Conservation (phyloP, 53 echinoderm and acorn worm species). For the Temnopleurus reevesii region DNA sequence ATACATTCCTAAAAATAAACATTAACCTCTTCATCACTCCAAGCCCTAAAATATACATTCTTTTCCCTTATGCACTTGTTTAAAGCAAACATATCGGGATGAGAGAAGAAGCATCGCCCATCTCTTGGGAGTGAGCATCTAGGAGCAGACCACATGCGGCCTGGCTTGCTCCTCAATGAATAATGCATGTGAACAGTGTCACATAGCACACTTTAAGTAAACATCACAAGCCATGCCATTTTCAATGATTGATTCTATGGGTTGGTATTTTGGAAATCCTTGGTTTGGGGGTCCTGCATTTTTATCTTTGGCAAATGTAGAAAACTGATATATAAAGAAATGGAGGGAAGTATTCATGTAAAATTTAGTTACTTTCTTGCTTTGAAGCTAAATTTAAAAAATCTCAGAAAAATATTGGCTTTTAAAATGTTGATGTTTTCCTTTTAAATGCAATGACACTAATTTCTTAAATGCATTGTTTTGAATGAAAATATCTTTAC, state of each 20-base stretch:
- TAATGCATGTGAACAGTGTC: conserved; percentile 45
- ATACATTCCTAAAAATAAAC: too few species aligned
- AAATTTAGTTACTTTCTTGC: too few species aligned
- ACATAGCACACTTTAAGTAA: conserved; percentile 24
- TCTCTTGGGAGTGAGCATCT: conserved; percentile 8
- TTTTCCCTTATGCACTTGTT: background rate
- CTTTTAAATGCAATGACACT: too few species aligned
- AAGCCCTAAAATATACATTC: background rate
- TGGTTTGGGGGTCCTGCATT: background rate
- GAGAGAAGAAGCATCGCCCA: background rate
- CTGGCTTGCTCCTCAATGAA: background rate
- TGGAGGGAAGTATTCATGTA: too few species aligned
- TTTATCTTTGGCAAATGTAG: background rate
- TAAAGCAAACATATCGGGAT: background rate
- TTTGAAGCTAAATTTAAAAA: too few species aligned
- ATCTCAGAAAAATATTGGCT: too few species aligned
- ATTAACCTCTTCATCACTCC: too few species aligned
- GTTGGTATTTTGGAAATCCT: conserved; percentile 38
- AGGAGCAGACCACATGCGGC: conserved; percentile 4
- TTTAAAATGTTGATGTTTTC: too few species aligned
- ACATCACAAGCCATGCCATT: conserved; percentile 41
- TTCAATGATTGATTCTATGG: conserved; percentile 50
- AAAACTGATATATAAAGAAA: background rate
- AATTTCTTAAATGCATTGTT: too few species aligned
- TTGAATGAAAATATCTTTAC: too few species aligned